Base-by-base conservation (phyloP, 2,888 invertebrate genomes). In the Augochlorella aurata region DNA sequence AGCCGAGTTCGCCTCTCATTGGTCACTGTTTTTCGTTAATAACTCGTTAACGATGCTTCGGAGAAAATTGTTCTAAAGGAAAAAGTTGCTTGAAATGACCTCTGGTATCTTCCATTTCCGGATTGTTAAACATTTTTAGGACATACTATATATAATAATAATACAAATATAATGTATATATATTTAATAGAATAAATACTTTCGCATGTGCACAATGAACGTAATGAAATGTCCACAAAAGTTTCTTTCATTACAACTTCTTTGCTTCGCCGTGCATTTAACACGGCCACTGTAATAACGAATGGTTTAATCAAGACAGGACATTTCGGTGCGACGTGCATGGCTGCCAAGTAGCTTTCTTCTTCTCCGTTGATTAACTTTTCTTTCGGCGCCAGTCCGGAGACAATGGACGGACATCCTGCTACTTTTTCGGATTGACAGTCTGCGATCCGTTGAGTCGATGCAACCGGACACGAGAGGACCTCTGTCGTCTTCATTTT, bases 381-480 rank as follows among this genome's bases (percentile, higher is more conserved):
- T 72, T 72, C 67, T 68, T 74, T 67, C 38, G 38, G 18, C 47
- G 29, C 10, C 65, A 45, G 45, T n/a, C 21, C 47, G 52, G 16
- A 24, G 50, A 44, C 67, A 63, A 45, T 45, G 8, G 70, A n/a
- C 65, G 49, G 45, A 24, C 77, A 44, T 21, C 29, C 61, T 21
- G 2, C 38, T 29, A 38, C 18, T 49, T 49, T 81, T 38, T 47
- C 2, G 14, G 44, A 58, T 16, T 16, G 67, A n/a, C 47, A 38
- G 58, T 18, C 66, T 50, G 10, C 67, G 24, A 72, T 45, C 70
- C 76, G 71, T 70, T 66, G 74, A 70, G 77, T 83, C 85, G 79
- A 86, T 77, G 72, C 61, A 61, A 52, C 52, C 70, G 29, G 47
- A 69, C 70, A 38, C 10, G 38, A 65, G 21, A 68, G 18, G 47